phyloP scores from a whole-genome alignment of 1,140 invertebrate species.

The Drosophila truncata region DNA sequence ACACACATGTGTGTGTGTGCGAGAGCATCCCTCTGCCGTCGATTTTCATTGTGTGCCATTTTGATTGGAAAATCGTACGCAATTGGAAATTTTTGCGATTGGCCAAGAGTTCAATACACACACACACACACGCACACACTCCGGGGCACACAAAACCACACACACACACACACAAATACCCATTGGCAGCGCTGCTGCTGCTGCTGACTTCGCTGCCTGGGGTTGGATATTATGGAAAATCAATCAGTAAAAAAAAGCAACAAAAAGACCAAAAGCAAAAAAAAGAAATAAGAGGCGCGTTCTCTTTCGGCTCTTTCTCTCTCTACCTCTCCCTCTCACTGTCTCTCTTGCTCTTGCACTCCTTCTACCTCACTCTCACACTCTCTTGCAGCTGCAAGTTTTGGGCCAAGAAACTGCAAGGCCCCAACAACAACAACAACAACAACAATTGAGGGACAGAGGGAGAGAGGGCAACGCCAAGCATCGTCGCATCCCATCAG shows the following conservation, averaged over 20 bases:
- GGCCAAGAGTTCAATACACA: conserved; percentile 75
- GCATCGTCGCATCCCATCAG: conserved; percentile 6
- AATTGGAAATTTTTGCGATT: conserved; percentile 82
- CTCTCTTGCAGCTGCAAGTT: conserved; percentile 47
- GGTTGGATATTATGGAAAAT: conserved; percentile 78
- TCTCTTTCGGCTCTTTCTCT: conserved; percentile 17
- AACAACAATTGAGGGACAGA: conserved; percentile 33
- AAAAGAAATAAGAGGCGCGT: conserved; percentile 23
- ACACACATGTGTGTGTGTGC: neutral
- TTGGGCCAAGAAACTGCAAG: conserved; percentile 59
- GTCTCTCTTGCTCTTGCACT: conserved; percentile 1
- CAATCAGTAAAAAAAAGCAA: conserved; percentile 69
- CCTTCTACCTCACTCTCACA: neutral
- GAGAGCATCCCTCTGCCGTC: conserved; percentile 34
- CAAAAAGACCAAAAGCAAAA: conserved; percentile 28
- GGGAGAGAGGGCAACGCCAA: conserved; percentile 1
- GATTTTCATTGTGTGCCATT: conserved; percentile 64
- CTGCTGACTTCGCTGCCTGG: conserved; percentile 36
- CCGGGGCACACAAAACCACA: neutral
- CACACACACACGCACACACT: conserved; percentile 40
- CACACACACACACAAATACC: conserved; percentile 5
- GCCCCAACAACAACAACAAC: conserved; percentile 13
- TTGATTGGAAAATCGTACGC: conserved; percentile 83
- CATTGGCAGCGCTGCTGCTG: conserved; percentile 24
- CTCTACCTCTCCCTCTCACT: conserved; percentile 3